phyloP scores from a whole-genome alignment of 2,797 vertebrate species.

The Loriculus beryllinus region DNA sequence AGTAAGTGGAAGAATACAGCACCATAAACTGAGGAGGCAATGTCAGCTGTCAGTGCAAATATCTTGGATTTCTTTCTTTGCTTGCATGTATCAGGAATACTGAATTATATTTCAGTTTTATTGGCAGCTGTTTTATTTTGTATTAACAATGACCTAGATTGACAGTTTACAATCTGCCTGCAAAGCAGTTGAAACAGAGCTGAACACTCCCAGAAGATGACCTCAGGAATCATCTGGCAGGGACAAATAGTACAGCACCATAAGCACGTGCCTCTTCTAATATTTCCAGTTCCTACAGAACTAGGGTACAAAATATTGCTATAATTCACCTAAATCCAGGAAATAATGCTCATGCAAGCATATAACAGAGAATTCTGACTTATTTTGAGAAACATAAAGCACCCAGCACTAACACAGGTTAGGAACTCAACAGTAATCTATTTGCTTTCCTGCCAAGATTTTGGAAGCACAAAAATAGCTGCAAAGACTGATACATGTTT shows the following conservation, averaged over 20 bases:
- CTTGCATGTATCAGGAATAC: not conserved
- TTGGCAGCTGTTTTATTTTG: conserved; percentile 34
- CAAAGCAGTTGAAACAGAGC: not conserved
- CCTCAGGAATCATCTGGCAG: conserved; percentile 1
- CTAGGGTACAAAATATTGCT: not conserved
- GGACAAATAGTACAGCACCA: not conserved
- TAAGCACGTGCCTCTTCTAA: not conserved
- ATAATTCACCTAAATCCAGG: not conserved
- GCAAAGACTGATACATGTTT: not conserved
- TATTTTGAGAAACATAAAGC: not conserved
- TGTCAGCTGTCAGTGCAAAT: not conserved
- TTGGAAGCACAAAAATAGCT: not conserved
- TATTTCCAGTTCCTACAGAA: not conserved
- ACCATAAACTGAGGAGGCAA: not conserved
- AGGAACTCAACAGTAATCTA: not conserved
- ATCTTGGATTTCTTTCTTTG: not conserved
- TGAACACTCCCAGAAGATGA: not conserved
- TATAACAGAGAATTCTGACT: not conserved
- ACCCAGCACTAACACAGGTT: not conserved
- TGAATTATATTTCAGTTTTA: conserved; percentile 26
- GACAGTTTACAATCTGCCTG: conserved; percentile 36
- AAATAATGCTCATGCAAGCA: not conserved
- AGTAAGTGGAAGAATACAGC: not conserved
- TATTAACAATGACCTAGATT: conserved; percentile 29
- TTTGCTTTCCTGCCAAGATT: not conserved